Evolutionary conservation across 2,797 vertebrate genomes (phyloP).

Genomic region (Hippopotamyrus pictus): DNA sequence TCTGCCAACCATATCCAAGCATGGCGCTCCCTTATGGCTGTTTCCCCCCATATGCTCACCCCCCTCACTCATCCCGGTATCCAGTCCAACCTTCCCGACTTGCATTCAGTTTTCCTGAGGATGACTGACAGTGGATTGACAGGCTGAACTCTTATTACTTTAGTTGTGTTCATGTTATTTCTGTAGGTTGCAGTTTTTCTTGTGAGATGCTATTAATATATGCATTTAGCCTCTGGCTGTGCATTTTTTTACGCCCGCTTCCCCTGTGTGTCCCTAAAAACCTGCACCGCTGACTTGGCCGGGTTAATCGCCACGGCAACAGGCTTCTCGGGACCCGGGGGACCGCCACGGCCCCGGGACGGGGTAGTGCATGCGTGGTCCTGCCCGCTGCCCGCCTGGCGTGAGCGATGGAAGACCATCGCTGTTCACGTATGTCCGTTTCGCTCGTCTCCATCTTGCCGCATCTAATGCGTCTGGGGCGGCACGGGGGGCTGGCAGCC

Average conservation of each 20-base stretch:
- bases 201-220: conserved; percentile 5
- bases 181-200: background rate
- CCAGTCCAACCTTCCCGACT: background rate
- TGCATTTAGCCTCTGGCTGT: background rate
- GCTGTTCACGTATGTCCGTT: background rate
- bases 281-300: background rate
- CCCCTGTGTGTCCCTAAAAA: background rate
- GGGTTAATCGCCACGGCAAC: background rate
- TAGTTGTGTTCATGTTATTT: conserved; percentile 1
- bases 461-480: background rate
- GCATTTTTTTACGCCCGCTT: background rate
- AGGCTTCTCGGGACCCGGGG: background rate
- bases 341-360: background rate
- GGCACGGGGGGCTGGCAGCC: background rate
- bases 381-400: conserved; percentile 12
- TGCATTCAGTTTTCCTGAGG: background rate
- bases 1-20: background rate
- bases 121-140: background rate
- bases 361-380: background rate
- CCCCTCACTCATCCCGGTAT: background rate
- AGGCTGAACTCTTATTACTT: conserved; percentile 2
- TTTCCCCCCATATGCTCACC: background rate
- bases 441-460: background rate
- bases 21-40: background rate
- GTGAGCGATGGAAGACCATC: conserved; percentile 29